Evolutionary conservation across 2,113 vertebrate genomes (phyloP).

Genomic region (Hippocampus abdominalis): DNA sequence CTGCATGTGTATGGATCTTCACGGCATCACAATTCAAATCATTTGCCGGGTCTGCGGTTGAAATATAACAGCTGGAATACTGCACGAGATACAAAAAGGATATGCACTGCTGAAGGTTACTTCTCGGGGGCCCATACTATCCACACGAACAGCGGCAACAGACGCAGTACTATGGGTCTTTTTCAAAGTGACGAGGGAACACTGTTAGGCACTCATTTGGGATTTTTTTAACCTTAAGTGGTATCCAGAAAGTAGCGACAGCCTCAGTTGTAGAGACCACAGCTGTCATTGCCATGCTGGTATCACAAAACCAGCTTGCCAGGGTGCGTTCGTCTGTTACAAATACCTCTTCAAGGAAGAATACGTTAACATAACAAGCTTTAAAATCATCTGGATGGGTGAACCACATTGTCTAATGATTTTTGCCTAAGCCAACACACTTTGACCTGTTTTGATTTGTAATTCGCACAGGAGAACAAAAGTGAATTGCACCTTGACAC

Average conservation of each 20-base stretch:
- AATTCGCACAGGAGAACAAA: not conserved
- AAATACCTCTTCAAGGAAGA: not conserved
- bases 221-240: conserved; percentile 73
- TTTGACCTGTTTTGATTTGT: not conserved
- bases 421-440: not conserved
- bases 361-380: not conserved
- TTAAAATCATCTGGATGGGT: not conserved
- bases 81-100: conserved; percentile 19
- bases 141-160: conserved; percentile 31
- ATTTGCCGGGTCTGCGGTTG: conserved; percentile 54
- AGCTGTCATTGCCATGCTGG: conserved; percentile 61
- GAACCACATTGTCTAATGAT: too few species aligned
- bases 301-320: conserved; percentile 63
- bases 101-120: conserved; percentile 31
- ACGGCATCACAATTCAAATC: conserved; percentile 59
- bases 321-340: conserved; percentile 51
- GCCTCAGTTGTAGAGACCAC: conserved; percentile 58
- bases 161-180: not conserved
- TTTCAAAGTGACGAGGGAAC: conserved; percentile 24
- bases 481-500: not conserved
- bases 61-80: conserved; percentile 33
- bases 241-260: conserved; percentile 66
- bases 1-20: conserved; percentile 56
- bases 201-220: conserved; percentile 63
- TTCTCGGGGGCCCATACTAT: conserved; percentile 21